Base-by-base conservation (phyloP, 1,140 invertebrate species). In the Cydia amplana region DNA sequence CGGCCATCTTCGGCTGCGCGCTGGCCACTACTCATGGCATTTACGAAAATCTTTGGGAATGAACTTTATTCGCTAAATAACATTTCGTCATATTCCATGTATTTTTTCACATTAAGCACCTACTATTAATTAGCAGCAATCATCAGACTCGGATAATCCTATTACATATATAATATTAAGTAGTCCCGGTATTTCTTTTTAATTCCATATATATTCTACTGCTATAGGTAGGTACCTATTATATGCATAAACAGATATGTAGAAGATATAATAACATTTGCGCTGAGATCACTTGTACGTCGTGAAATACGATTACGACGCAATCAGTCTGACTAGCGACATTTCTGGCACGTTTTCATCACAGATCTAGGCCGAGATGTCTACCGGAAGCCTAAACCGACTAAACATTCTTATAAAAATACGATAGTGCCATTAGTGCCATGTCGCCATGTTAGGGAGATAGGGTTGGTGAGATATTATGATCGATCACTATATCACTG, bases 1-100 rank as follows among this genome's bases (percentile, higher is more conserved):
- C 95, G 1, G 96, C 96, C 4, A 95, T 95, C 16, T 96, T 96
- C 82, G 96, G 96, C 89, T 97, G 96, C 90, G 96, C 94, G 16
- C 91, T 96, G 9, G 96, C 96, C 20, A 96, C 97, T 10, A n/a
- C n/a, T n/a, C n/a, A n/a, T n/a, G n/a, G n/a, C n/a, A n/a, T n/a
- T n/a, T 23, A 12, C 20, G 51, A 55, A 9, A 23, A 51, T 18
- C 5, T 51, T 18, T 51, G n/a, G 49, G n/a, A 51, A 18, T 51
- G 2, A n/a, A n/a, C 49, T 51, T 16, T 49, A 49, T 4, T 18
- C 49, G 7, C 49, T 51, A 7, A 4, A 46, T 16, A 46, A 46
- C 43, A 51, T 51, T 51, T n/a, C 1, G 14, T 18, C 49, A 51
- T 51, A 16, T 16, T 28, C 4, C 1, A 51, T 4, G n/a, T n/a